A percentile compares a stretch with the other conserved stretches of the same genome.
phyloP scores from a whole-genome alignment of 2,888 invertebrate species.

The Automeris io region DNA sequence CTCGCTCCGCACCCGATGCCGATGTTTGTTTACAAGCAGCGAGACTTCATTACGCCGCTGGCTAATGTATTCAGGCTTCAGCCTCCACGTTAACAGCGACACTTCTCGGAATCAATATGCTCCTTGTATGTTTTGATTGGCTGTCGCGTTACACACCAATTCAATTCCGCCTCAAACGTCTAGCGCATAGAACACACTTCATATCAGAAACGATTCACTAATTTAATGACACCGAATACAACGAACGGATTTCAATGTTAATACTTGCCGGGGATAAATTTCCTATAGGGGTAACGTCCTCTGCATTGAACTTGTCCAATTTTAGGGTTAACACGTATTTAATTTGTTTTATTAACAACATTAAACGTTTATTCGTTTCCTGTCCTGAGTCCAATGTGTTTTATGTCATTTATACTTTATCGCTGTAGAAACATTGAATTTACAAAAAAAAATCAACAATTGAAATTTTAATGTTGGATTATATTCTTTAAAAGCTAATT shows the following conservation, averaged over 20 bases:
- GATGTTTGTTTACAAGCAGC: constrained; percentile 75
- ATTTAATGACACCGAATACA: constrained; percentile 74
- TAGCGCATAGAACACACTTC: constrained; percentile 51
- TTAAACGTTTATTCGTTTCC: constrained; percentile 70
- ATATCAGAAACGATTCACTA: constrained; percentile 30
- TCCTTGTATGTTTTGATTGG: constrained; percentile 78
- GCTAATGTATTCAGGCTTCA: constrained; percentile 78
- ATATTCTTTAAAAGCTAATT: no score
- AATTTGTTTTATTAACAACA: constrained; percentile 73
- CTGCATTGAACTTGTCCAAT: constrained; percentile 76
- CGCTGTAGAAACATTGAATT: constrained; percentile 10
- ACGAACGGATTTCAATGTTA: constrained; percentile 76
- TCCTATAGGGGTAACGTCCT: constrained; percentile 74
- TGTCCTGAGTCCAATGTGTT: constrained; percentile 47
- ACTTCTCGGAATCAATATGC: constrained; percentile 78
- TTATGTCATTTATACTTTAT: constrained; percentile 47
- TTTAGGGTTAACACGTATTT: constrained; percentile 73
- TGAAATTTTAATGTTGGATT: no score
- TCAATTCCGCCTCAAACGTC: constrained; percentile 43
- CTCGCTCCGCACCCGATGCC: constrained; percentile 43
- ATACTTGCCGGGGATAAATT: constrained; percentile 71
- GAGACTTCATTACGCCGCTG: constrained; percentile 77
- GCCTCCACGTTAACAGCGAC: constrained; percentile 77
- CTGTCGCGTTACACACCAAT: constrained; percentile 41
- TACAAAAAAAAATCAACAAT: no score